Conservation (phyloP, 2,888 invertebrate genomes). For the Hypomecis atomaria region DNA sequence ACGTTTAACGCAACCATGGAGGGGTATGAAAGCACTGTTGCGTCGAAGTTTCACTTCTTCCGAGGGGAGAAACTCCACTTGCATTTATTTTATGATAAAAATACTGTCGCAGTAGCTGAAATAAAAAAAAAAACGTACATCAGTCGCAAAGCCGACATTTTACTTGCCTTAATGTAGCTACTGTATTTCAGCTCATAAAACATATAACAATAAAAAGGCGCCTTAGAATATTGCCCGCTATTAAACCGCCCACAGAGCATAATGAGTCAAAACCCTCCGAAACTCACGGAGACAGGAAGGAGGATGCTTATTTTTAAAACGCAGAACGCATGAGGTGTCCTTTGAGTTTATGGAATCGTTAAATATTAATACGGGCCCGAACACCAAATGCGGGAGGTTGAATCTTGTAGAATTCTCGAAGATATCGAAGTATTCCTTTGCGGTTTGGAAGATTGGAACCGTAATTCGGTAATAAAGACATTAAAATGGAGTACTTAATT, state of each 20-base stretch:
- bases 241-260: slow-evolving; percentile 34
- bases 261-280: slow-evolving; percentile 45
- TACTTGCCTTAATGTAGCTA: too few relatives aligned
- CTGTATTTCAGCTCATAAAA: too few relatives aligned
- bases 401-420: not conserved
- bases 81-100: too few relatives aligned
- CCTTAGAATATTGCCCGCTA: not conserved
- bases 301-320: slow-evolving; percentile 32
- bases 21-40: too few relatives aligned
- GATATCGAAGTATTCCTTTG: not conserved
- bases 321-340: slow-evolving; percentile 3
- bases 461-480: not conserved
- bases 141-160: too few relatives aligned
- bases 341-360: slow-evolving; percentile 11
- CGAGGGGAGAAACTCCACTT: too few relatives aligned
- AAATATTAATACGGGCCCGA: not conserved
- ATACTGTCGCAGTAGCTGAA: too few relatives aligned
- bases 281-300: slow-evolving; percentile 45
- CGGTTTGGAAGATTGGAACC: too few relatives aligned
- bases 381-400: not conserved
- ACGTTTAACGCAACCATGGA: too few relatives aligned
- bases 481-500: too few relatives aligned
- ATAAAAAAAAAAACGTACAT: too few relatives aligned
- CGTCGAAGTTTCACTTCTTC: too few relatives aligned
- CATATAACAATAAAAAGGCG: not conserved